These are phyloP conservation scores for Schizothorax lantsangensis DNA, from an alignment of 2,797 vertebrate genomes.

Conservation along the genomic window DNA sequence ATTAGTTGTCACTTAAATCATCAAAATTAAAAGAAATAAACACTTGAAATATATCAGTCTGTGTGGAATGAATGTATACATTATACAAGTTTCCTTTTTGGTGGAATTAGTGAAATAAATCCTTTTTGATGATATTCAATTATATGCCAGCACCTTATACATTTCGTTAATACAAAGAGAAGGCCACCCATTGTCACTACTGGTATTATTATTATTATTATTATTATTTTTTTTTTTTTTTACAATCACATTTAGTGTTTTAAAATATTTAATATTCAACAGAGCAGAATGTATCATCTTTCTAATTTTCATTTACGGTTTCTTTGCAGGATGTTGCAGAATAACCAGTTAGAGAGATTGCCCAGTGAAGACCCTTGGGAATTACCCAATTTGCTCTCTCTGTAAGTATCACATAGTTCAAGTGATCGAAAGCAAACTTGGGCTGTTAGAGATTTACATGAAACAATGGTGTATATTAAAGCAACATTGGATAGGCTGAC, in stretches of 20 bases:
- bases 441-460: constrained; percentile 28
- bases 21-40: too few relatives aligned
- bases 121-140: too few relatives aligned
- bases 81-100: too few relatives aligned
- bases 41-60: too few relatives aligned
- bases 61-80: too few relatives aligned
- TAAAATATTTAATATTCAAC: background rate
- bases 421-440: constrained; percentile 44
- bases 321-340: constrained; percentile 91
- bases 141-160: too few relatives aligned
- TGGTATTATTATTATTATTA: background rate
- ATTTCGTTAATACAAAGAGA: background rate
- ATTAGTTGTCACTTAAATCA: too few relatives aligned
- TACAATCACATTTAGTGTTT: background rate
- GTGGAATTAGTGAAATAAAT: too few relatives aligned
- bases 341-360: constrained; percentile 90
- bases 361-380: constrained; percentile 90
- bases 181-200: background rate
- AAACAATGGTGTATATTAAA: constrained; percentile 44
- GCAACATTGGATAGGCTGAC: constrained; percentile 23
- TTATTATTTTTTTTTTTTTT: background rate
- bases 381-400: constrained; percentile 91
- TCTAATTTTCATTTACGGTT: constrained; percentile 12
- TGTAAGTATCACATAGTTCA: constrained; percentile 83
- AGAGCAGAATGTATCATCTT: background rate